Percentiles rank a stretch among this genome's conserved stretches.
Conservation (phyloP, 2,113 vertebrate species). For the Eulemur rufifrons region DNA sequence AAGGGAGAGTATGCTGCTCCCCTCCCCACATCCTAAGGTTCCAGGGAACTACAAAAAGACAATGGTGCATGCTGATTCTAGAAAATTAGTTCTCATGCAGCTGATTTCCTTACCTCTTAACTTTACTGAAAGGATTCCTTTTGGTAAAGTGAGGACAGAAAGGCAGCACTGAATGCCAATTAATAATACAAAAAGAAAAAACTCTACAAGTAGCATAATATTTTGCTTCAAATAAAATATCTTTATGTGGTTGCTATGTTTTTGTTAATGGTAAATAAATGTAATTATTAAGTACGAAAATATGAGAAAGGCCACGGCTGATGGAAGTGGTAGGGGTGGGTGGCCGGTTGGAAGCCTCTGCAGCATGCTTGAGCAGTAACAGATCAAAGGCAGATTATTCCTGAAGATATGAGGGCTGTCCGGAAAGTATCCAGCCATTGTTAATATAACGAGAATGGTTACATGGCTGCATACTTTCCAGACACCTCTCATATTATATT, state of each 20-base stretch:
- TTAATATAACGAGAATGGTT: too few relatives aligned
- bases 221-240: neutral
- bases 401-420: neutral
- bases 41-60: neutral
- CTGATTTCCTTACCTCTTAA: neutral
- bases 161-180: neutral
- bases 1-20: neutral
- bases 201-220: neutral
- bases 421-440: too few relatives aligned
- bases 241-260: neutral
- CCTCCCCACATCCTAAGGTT: neutral
- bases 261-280: neutral
- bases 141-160: neutral
- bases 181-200: neutral
- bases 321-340: neutral
- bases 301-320: too few relatives aligned
- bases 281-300: neutral
- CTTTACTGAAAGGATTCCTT: neutral
- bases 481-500: neutral
- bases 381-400: neutral
- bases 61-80: neutral
- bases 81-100: neutral
- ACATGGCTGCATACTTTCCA: too few relatives aligned
- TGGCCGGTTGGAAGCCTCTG: neutral
- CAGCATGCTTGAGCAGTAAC: too few relatives aligned